Base-by-base conservation (phyloP, 2,888 invertebrate genomes). In the Cephus sareptanus region DNA sequence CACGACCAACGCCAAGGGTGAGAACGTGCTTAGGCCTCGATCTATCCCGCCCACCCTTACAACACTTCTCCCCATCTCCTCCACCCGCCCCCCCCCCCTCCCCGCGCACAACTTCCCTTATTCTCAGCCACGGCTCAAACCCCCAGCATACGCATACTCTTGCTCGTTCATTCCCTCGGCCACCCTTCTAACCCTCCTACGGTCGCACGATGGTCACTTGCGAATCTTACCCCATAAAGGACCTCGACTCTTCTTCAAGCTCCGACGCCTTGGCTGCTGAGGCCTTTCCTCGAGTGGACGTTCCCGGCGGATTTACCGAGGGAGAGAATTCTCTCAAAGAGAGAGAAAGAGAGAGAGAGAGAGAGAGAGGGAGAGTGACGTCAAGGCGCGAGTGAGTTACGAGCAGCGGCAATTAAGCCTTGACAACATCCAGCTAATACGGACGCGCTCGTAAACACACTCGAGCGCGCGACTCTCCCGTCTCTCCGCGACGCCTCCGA, bases 21-120 rank as follows among this genome's bases (percentile, higher is more conserved):
- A 91, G 90, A 91, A 91, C 91, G 91, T 91, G 91, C 91, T 91
- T 88, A 87, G 90, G 88, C 89, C 88, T 87, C 86, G 83, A 88
- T 88, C 88, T 83, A 79, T 88, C 88, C 89, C 87, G 4, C 71
- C 71, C 71, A 33, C 71, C 71, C 31, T 71, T 88, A 88, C 83
- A 79, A 88, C 88, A 88, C 87, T 86, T 86, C 87, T 82, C 84
- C 85, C 84, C 34, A 34, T 34, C 34, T 34, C 34, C 34, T 34
- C 34, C 34, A 9, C 34, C 34, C 6, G 0, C 33, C 34, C 83
- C 80, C 11, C 83, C 86, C 85, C 85, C n/a, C n/a, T n/a, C 85
- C 85, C 85, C 84, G 77, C 1, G 34, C 3, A 3, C 82, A 83
- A 81, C 77, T 75, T 80, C 82, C 82, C 83, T 81, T 78, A 75